These are phyloP conservation scores for Xiphorhynchus erythropygius DNA, from an alignment of 2,797 vertebrate genomes.

Conservation along the genomic window DNA sequence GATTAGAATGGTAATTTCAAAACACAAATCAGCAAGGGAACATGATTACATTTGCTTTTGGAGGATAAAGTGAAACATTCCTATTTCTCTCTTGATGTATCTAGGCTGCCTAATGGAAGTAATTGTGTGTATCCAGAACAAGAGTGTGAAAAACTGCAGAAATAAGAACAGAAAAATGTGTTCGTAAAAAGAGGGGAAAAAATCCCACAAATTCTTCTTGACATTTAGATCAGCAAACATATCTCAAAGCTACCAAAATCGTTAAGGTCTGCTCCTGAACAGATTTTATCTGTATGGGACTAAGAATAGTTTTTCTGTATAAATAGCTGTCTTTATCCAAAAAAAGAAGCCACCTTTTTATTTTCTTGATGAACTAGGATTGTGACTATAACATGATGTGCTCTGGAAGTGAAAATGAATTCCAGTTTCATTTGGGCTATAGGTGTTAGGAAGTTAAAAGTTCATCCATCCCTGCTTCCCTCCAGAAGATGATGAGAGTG, in stretches of 20 bases:
- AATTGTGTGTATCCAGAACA: conserved; percentile 30
- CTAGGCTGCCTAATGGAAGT: conserved; percentile 40
- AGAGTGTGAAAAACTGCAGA: neutral
- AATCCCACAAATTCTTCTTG: neutral
- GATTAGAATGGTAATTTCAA: conserved; percentile 77
- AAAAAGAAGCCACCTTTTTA: neutral
- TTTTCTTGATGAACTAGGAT: neutral
- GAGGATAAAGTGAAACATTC: conserved; percentile 57
- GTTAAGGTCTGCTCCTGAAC: neutral
- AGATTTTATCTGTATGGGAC: neutral
- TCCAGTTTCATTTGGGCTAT: neutral
- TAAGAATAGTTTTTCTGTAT: neutral
- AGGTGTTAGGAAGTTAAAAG: neutral
- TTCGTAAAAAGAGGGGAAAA: neutral
- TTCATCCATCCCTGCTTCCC: neutral
- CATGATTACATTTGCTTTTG: conserved; percentile 67
- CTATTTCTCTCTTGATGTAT: conserved; percentile 52
- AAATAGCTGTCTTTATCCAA: neutral
- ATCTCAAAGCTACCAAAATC: neutral
- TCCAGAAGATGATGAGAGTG: neutral
- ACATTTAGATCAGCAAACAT: neutral
- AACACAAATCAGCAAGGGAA: conserved; percentile 68
- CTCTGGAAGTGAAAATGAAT: neutral
- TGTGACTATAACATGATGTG: neutral
- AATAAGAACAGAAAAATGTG: neutral